Base-by-base conservation (phyloP, 2,888 invertebrate genomes). In the Biston stratarius region DNA sequence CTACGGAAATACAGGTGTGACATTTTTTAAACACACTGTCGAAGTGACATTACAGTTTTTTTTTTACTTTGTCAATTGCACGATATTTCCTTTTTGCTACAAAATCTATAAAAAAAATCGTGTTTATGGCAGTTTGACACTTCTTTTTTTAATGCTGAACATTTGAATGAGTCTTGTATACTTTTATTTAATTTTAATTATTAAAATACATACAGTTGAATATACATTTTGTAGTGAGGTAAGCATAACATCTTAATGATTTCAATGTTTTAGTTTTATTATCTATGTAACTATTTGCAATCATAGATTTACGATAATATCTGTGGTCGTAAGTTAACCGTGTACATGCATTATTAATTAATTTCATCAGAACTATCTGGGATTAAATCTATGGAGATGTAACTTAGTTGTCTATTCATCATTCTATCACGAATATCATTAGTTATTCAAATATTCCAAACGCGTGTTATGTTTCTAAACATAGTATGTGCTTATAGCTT, bases 321-420 rank as follows among this genome's bases (percentile, higher is more conserved):
- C 38, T 38, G 2, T 38, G 38, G 47, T 61, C 61, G 56, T 61
- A 69, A 61, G 52, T 64, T 61, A 61, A 69, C 51, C 61, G 45
- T 60, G 53, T 38, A 63, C 57, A 67, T 74, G 73, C 68, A 73
- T 74, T 63, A 67, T 67, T 63, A 74, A 74, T 68, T 69, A 71
- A 74, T 74, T 73, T 66, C 70, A 74, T 73, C 65, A 71, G 64
- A 74, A 33, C 65, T 72, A 71, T 70, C 74, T 72, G 55, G 70
- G 70, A 74, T 74, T 74, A 73, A 61, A 71, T 70, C 74, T 71
- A 68, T 67, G 67, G 64, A 66, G 69, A 69, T 72, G 70, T 69
- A 57, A 64, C 60, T 58, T 73, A 69, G 71, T 74, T 73, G 67
- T 69, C 65, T 74, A 74, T 74, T 70, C 70, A 74, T 72, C 70